Evolutionary conservation across 2,888 invertebrate species (phyloP), one percentile per base, ranked within the genome.

Genomic region (Drosophila buzzatii): DNA sequence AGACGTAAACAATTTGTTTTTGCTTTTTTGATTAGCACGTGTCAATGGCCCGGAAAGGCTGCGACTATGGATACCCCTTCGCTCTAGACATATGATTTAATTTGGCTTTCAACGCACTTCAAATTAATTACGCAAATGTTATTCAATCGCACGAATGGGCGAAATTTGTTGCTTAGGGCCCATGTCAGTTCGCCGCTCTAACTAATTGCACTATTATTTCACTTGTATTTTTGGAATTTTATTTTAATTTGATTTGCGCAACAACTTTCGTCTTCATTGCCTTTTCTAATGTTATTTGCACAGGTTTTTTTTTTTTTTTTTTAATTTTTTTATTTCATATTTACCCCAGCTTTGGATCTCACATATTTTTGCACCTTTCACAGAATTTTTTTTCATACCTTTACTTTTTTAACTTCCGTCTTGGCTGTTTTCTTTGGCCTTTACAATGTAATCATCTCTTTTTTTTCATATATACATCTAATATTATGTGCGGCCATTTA

Each of bases 201-300:
- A 77, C 89, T 85, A 86, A 86, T 90, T 90, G 83, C 79, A 77
- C 74, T 76, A 81, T 90, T 83, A 90, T 79, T 88, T 81, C 81
- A 85, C 69, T 79, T 85, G 78, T 71, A 70, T 18, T 51, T 49
- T 68, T 73, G 74, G 69, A 70, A 76, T 70, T 90, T 83, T 76
- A 81, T 75, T 79, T 70, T 73, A 77, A 89, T 89, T 89, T 76
- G 65, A 79, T 85, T 88, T 88, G 79, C 79, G 81, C 86, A 86
- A 89, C 86, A 79, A 88, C 90, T 86, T 86, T 86, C 90, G 79
- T 88, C 90, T 86, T 90, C 90, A 81, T 88, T 81, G 73, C 72
- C 60, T 59, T 62, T 53, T 55, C 57, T 35, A 45, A 64, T 78
- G 64, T 51, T 81, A 62, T 81, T 81, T 82, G 76, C 69, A 73